Evolutionary conservation across 2,113 vertebrate species (phyloP), one percentile per base, ranked within the genome.

Genomic region (Gobio gobio): DNA sequence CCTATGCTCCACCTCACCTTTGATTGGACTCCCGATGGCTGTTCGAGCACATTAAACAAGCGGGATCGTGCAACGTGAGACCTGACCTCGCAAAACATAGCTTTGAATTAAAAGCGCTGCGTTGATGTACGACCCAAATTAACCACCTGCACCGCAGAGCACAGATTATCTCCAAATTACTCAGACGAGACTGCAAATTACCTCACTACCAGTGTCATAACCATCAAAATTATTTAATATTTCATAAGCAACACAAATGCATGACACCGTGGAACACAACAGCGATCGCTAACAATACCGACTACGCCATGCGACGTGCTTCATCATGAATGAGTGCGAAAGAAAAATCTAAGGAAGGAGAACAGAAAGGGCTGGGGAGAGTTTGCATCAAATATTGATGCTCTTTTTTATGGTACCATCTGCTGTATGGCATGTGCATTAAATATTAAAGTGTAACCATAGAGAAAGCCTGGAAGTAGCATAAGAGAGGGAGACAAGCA

Each of bases 341-440:
- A 86, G 54, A 72, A 56, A 54, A 33, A 61, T 70, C 78, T 36
- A 36, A 82, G 47, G 45, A 82, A 18, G 47, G 49, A 82, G 80
- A 82, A 70, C 80, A 72, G 80, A 81, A 49, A 78, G 29, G 14
- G 49, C 36, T 61, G 58, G 49, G n/a, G 56, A 74, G 85, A 51
- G 78, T 13, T 43, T 49, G 84, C 33, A 86, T 87, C 51, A 87
- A 87, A 87, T 87, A 87, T 87, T 87, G 73, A 87, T 87, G 86
- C 24, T 82, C 80, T 43, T 64, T 85, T 87, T 87, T 87, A 85
- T 83, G 79, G 86, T 85, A 68, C 78, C 86, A 87, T 87, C 86
- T 85, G 86, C 83, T 77, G 78, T 77, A 87, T 63, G 73, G n/a
- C 54, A 45, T 83, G 29, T 16, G 49, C 68, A 87, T 87, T 56